Evolutionary conservation across 1,140 invertebrate species (phyloP), one percentile per base, ranked within the genome.

Genomic region (Probaryconus sp.): DNA sequence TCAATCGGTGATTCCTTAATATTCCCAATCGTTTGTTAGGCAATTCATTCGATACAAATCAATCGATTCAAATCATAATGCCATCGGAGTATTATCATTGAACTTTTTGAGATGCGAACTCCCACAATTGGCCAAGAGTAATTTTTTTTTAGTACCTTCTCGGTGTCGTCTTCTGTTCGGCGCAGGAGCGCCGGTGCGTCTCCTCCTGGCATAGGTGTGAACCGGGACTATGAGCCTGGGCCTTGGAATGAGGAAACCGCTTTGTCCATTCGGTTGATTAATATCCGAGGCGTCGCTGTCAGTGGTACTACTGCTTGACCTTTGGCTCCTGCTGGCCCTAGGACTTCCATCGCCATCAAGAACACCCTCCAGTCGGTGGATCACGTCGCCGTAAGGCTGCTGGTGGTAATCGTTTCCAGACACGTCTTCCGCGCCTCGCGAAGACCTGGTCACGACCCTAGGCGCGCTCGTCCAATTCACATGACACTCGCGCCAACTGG

Each of bases 141-240:
- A 3, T n/a, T 4, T 30, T 5, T 35, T n/a, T n/a, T n/a, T n/a
- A n/a, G 24, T 84, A 83, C 82, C 80, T 83, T 82, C 78, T 14
- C 80, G 78, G 21, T 81, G 79, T 37, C 78, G 79, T 75, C 78
- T 80, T 40, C 73, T 83, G 17, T 21, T 65, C 1, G 81, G 77
- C 4, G 81, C 77, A 11, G 85, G 82, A 14, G 82, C 84, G 11
- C 94, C 94, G n/a, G 94, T 95, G 55, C 93, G 89, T 47, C 94
- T 88, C 56, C 93, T 88, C 42, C 92, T 91, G 18, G 93, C 94
- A 83, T 95, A 95, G 1, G 94, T 94, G 87, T 96, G 94, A 50
- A 95, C 94, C 35, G 94, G 94, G 48, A 95, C 94, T 77, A 96
- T 94, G 56, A 96, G 89, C 80, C 94, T 93, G 9, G 94, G 94